Conservation (phyloP, 2,888 invertebrate species). For the Dicranocentrus wangi region DNA sequence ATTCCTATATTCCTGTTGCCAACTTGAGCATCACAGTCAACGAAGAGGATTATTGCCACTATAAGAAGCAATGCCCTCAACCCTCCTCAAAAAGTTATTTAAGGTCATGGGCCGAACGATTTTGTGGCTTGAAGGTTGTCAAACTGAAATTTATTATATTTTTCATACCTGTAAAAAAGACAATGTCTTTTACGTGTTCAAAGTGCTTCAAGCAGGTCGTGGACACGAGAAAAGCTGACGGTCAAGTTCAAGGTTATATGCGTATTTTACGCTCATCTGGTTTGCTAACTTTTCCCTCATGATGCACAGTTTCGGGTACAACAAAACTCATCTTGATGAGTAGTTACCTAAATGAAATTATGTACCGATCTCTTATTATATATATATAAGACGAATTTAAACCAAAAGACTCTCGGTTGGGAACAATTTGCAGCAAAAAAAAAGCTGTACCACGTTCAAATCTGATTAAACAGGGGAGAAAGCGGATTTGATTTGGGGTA, state of each 20-base stretch:
- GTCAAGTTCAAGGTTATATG: conserved; percentile 42
- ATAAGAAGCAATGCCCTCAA: conserved; percentile 31
- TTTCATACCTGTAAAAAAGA: background rate
- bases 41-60: no score
- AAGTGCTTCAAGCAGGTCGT: background rate
- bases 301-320: background rate
- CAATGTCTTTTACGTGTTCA: background rate
- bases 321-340: no score
- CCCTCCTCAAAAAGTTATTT: conserved; percentile 29
- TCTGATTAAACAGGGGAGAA: no score
- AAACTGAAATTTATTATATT: background rate
- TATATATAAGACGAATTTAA: background rate
- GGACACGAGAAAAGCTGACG: conserved; percentile 11
- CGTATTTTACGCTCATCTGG: background rate
- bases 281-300: background rate
- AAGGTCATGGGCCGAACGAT: conserved; percentile 29
- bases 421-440: no score
- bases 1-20: background rate
- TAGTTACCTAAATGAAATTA: background rate
- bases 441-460: no score
- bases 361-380: background rate
- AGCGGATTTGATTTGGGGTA: no score
- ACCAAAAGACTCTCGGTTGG: background rate
- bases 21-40: background rate
- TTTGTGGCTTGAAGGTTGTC: background rate